Evolutionary conservation across 2,797 vertebrate genomes (phyloP), one percentile per base, ranked within the genome.

Genomic region (Parauchenoglanis punctatus): DNA sequence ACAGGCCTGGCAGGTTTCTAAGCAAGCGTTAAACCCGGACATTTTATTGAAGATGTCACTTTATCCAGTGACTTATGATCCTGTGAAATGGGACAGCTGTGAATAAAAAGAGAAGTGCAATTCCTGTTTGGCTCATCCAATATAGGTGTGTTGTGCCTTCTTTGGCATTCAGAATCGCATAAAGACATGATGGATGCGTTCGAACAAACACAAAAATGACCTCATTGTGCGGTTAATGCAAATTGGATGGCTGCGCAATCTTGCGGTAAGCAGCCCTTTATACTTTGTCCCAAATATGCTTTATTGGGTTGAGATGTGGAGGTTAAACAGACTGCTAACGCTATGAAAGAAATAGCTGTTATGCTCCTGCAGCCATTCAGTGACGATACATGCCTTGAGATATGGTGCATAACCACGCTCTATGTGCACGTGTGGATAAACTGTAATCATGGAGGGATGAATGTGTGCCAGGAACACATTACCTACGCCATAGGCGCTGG

Each of bases 211-310:
- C 63, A 25, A 83, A 68, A 83, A 83, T 54, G 81, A 70, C 81
- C 81, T 83, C 28, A 56, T 83, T 83, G 81, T 54, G 81, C 81
- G 35, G 81, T 83, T 83, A 70, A 83, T 83, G 65, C 81, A 83
- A 83, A 83, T 68, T 68, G 81, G 46, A 83, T 83, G 63, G 63
- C 63, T 54, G 49, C 20, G 81, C 81, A 83, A 70, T 70, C 65
- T 83, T 68, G 81, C 63, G 49, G 81, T 68, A 83, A 83, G 63
- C 81, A 83, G 81, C 46, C 17, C 46, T 83, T 83, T 70, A 68
- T 83, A 54, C 65, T 23, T 31, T 54, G 81, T 68, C 65, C 65
- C 63, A 54, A 54, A 70, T 83, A 68, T 54, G 46, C 63, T 70
- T 83, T 68, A 54, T 54, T 35, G 81, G 46, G 49, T 83, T 44